Evolutionary conservation across 2,888 invertebrate species (phyloP).

Genomic region (Cecidostiba fungosa): DNA sequence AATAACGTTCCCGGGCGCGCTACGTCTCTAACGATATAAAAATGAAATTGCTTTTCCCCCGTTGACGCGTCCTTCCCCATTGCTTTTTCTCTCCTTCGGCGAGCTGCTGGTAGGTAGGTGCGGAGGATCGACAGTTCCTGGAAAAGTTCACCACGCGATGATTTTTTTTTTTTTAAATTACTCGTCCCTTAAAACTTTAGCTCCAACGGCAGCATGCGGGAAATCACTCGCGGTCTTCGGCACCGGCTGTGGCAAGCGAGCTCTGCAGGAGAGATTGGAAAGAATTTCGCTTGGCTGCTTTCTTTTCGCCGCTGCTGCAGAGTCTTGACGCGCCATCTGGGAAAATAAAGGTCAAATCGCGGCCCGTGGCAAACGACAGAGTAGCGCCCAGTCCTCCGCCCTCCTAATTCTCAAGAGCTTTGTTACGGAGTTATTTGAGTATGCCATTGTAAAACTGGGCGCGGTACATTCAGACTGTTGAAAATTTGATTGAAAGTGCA

Average conservation of each 20-base stretch:
- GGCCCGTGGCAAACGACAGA: neutral
- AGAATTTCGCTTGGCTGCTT: conserved; percentile 45
- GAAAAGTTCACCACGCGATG: neutral
- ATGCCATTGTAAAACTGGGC: conserved; percentile 60
- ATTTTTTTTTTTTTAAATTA: conserved; percentile 34
- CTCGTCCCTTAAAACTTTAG: conserved; percentile 33
- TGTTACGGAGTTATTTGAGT: conserved; percentile 45
- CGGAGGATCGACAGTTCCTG: neutral
- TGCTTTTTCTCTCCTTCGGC: neutral
- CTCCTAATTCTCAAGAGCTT: conserved; percentile 46
- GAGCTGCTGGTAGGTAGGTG: neutral
- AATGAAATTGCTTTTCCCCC: conserved; percentile 52
- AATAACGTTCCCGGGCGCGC: conserved; percentile 17
- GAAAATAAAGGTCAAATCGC: conserved; percentile 23
- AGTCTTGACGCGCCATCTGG: neutral
- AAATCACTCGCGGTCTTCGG: neutral
- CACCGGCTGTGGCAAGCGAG: neutral
- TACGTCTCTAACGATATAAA: conserved; percentile 42
- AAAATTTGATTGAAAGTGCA: conserved; percentile 69
- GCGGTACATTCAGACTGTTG: conserved; percentile 50
- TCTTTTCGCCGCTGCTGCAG: neutral
- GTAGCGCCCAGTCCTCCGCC: neutral
- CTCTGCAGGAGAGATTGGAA: conserved; percentile 8
- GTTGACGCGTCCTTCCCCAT: neutral
- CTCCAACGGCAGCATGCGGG: neutral